phyloP scores from a whole-genome alignment of 2,888 invertebrate genomes.

The Eristalis tenax region DNA sequence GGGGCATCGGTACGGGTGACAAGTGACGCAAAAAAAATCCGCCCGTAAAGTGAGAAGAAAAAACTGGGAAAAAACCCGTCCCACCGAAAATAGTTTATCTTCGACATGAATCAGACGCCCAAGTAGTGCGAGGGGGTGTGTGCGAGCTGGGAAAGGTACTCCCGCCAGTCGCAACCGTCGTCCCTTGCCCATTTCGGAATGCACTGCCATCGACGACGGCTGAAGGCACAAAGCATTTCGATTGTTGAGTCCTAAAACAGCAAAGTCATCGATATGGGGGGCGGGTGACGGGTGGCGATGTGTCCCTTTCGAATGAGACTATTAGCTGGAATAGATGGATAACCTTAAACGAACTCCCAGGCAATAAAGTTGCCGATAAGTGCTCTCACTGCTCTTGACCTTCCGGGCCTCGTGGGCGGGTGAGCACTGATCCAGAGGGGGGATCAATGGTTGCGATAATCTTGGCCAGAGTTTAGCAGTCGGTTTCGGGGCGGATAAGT shows the following conservation, averaged over 20 bases:
- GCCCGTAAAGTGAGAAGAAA: background rate
- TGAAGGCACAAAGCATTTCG: background rate
- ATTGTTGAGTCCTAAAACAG: conserved; percentile 53
- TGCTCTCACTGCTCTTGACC: conserved; percentile 60
- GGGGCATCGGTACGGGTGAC: conserved; percentile 57
- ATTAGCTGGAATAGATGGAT: conserved; percentile 60
- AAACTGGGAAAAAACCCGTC: conserved; percentile 16
- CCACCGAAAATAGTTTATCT: conserved; percentile 73
- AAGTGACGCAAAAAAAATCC: conserved; percentile 20
- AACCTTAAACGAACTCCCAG: conserved; percentile 44
- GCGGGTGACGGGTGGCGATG: background rate
- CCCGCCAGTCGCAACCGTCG: conserved; percentile 8
- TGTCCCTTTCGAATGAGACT: conserved; percentile 57
- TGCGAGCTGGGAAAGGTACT: conserved; percentile 27
- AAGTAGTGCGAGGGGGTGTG: background rate
- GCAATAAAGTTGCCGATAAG: conserved; percentile 60
- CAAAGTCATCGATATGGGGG: conserved; percentile 58
- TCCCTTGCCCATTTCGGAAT: background rate
- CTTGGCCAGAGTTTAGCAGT: conserved; percentile 57
- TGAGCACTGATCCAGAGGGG: conserved; percentile 36
- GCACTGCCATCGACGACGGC: background rate
- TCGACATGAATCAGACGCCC: conserved; percentile 65
- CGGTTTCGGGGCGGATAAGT: conserved; percentile 42
- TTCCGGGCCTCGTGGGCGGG: conserved; percentile 23
- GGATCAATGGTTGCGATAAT: conserved; percentile 59